Evolutionary conservation across 2,888 invertebrate genomes (phyloP).

Genomic region (Deilephila porcellus): DNA sequence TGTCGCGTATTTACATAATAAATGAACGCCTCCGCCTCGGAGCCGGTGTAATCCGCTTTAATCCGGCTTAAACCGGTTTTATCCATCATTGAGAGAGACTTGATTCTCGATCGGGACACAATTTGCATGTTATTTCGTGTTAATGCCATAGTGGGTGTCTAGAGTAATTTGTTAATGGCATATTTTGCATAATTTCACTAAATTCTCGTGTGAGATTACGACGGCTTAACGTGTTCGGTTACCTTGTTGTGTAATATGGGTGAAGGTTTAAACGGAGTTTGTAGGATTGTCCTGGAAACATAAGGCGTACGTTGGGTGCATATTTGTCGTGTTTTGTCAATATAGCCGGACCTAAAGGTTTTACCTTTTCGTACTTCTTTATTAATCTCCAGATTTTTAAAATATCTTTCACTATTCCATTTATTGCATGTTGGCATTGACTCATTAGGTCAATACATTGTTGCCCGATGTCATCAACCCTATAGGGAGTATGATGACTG

Average conservation of each 20-base stretch:
- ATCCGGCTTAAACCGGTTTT: slow-evolving; percentile 76
- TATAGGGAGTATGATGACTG: no score
- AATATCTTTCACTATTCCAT: no score
- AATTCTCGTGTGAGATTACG: slow-evolving; percentile 28
- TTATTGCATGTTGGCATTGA: no score
- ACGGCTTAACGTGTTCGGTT: slow-evolving; percentile 21
- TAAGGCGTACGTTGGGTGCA: neutral
- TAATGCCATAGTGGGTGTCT: slow-evolving; percentile 73
- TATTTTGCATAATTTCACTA: slow-evolving; percentile 54
- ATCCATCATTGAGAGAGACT: slow-evolving; percentile 81
- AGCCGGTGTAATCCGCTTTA: slow-evolving; percentile 67
- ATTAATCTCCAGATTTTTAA: no score
- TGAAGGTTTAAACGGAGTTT: slow-evolving; percentile 18
- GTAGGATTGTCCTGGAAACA: slow-evolving; percentile 11
- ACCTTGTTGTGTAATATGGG: slow-evolving; percentile 27
- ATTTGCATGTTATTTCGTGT: slow-evolving; percentile 78
- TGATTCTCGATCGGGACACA: slow-evolving; percentile 80
- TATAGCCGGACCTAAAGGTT: no score
- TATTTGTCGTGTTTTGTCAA: neutral
- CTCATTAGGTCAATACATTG: no score
- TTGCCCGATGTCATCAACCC: no score
- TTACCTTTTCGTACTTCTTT: no score
- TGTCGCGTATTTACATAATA: slow-evolving; percentile 84
- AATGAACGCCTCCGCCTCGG: slow-evolving; percentile 80
- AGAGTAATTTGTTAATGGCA: slow-evolving; percentile 62